Evolutionary conservation across 1,140 invertebrate species (phyloP).

Genomic region (Telenomus remus): DNA sequence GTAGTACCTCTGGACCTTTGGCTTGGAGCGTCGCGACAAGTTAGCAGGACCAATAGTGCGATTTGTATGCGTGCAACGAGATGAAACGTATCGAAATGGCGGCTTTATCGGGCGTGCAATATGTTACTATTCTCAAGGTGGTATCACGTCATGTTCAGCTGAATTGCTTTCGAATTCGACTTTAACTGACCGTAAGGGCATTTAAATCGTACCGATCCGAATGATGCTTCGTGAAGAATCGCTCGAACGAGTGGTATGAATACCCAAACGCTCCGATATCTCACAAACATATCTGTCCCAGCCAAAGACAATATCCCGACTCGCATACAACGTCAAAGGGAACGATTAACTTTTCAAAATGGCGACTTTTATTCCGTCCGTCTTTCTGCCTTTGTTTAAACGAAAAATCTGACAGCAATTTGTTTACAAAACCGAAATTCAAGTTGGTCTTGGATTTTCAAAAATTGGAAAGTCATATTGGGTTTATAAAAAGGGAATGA

Average conservation of each 20-base stretch:
- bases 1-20: no score
- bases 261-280: slow-evolving; percentile 44
- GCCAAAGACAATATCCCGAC: slow-evolving; percentile 34
- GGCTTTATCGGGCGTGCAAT: slow-evolving; percentile 55
- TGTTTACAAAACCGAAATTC: not conserved
- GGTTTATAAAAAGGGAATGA: no score
- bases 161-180: slow-evolving; percentile 48
- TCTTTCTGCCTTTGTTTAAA: no score
- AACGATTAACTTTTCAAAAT: not conserved
- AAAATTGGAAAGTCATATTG: no score
- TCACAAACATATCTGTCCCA: slow-evolving; percentile 45
- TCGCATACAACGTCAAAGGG: not conserved
- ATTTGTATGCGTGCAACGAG: slow-evolving; percentile 45
- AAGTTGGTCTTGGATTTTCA: no score
- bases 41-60: not conserved
- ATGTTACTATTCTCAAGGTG: slow-evolving; percentile 51
- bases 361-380: slow-evolving; percentile 4
- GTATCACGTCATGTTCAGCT: slow-evolving; percentile 45
- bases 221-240: slow-evolving; percentile 27
- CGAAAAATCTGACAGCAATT: no score
- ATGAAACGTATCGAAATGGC: slow-evolving; percentile 47
- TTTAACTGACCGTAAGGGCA: slow-evolving; percentile 56
- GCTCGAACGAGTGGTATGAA: slow-evolving; percentile 35
- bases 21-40: no score
- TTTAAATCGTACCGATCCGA: slow-evolving; percentile 49